Evolutionary conservation across 2,113 vertebrate species (phyloP).

Genomic region (Limnothrissa miodon): DNA sequence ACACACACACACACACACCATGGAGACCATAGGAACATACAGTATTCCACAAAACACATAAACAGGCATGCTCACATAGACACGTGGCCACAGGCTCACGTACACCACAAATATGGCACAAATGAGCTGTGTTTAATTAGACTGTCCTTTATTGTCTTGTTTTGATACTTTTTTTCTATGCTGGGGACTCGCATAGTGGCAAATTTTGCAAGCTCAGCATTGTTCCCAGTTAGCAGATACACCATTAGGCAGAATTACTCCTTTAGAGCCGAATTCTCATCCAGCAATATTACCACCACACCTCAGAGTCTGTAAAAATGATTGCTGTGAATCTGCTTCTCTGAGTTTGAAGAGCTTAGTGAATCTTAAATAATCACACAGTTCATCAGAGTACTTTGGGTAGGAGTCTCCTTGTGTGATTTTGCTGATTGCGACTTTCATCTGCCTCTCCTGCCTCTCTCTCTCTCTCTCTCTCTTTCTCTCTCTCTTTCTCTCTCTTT

Average conservation of each 20-base stretch:
- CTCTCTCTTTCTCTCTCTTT: not conserved
- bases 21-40: too few species aligned
- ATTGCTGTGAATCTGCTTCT: constrained; percentile 30
- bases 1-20: not conserved
- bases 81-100: not conserved
- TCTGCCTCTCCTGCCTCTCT: not conserved
- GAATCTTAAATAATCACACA: constrained; percentile 24
- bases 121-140: constrained; percentile 14
- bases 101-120: not conserved
- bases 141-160: constrained; percentile 11
- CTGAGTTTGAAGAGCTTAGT: constrained; percentile 30
- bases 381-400: not conserved
- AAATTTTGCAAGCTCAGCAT: not conserved
- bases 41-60: too few species aligned
- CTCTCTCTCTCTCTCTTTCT: too few species aligned
- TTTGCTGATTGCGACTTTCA: not conserved
- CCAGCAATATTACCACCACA: constrained; percentile 33
- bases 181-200: not conserved
- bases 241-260: constrained; percentile 19
- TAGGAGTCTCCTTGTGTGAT: not conserved
- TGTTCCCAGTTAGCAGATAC: not conserved
- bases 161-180: constrained; percentile 11
- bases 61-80: constrained; percentile 2
- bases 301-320: constrained; percentile 31
- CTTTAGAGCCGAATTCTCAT: constrained; percentile 41